These are phyloP conservation scores for Alloscopus bannaensis DNA, from an alignment of 2,888 invertebrate genomes.

Conservation along the genomic window DNA sequence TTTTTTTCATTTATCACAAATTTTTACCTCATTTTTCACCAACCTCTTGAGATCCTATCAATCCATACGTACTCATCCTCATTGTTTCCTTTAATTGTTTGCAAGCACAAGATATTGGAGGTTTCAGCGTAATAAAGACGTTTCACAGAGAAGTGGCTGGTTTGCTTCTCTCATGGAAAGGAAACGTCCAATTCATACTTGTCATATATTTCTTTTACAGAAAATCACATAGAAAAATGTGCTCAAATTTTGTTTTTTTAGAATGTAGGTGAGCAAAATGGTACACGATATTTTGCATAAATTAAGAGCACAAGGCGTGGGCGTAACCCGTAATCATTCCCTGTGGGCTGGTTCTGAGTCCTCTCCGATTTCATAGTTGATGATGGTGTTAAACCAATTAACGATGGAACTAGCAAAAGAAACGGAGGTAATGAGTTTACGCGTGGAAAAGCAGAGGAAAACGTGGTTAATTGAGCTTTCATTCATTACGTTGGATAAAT, in stretches of 20 bases:
- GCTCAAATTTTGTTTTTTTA: constrained; percentile 29
- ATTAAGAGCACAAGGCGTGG: no score
- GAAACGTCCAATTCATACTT: no score
- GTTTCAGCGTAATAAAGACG: no score
- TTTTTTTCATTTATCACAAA: constrained; percentile 56
- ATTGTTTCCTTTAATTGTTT: no score
- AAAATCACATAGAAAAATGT: constrained; percentile 31
- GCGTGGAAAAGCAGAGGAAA: constrained; percentile 25
- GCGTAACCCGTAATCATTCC: no score
- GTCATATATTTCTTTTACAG: no score
- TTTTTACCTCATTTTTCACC: constrained; percentile 58
- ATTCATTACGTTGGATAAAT: constrained; percentile 62
- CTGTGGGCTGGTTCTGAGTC: neutral
- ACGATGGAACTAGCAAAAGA: constrained; percentile 41
- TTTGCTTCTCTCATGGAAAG: no score
- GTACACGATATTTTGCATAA: no score
- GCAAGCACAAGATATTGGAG: no score
- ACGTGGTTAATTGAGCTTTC: constrained; percentile 63
- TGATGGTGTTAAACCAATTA: constrained; percentile 61
- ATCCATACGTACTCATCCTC: no score
- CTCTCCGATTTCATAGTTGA: constrained; percentile 20
- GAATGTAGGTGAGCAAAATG: no score
- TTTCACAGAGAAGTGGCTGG: no score
- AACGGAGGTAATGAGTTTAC: constrained; percentile 25
- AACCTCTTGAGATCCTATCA: neutral